phyloP scores from a whole-genome alignment of 2,113 vertebrate genomes.

The Prunella fulvescens region DNA sequence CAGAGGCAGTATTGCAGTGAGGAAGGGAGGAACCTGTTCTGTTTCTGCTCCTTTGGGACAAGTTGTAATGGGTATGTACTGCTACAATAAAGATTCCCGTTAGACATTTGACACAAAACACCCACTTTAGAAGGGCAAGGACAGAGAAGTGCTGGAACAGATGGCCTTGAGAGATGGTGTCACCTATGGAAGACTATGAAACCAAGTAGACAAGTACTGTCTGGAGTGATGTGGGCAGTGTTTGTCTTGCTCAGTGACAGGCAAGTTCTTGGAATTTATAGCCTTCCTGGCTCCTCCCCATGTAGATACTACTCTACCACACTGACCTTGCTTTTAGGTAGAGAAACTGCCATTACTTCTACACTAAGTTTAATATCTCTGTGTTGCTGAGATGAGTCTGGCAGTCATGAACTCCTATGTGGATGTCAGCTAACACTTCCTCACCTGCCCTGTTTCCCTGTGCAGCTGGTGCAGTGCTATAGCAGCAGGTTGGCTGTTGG shows the following conservation, averaged over 20 bases:
- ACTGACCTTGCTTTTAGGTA: not conserved
- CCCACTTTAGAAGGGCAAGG: not conserved
- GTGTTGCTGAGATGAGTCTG: not conserved
- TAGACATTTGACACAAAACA: not conserved
- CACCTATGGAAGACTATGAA: not conserved
- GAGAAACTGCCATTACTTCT: not conserved
- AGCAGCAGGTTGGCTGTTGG: not conserved
- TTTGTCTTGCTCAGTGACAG: not conserved
- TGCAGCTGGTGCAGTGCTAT: rapidly evolving
- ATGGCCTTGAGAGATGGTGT: not conserved
- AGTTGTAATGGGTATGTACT: not conserved
- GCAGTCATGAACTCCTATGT: not conserved
- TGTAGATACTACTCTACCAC: not conserved
- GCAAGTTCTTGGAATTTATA: not conserved
- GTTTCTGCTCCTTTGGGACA: not conserved
- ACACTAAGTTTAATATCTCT: not conserved
- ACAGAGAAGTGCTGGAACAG: not conserved
- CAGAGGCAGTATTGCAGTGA: not conserved
- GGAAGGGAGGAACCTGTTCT: not conserved
- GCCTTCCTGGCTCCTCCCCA: not conserved
- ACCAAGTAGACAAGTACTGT: not conserved
- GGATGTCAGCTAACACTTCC: not conserved
- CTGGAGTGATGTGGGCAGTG: not conserved
- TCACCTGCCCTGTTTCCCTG: not conserved
- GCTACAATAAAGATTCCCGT: not conserved